A percentile compares a stretch with the other conserved stretches of the same genome.
phyloP scores from a whole-genome alignment of 2,797 vertebrate species.

The Leuciscus waleckii region DNA sequence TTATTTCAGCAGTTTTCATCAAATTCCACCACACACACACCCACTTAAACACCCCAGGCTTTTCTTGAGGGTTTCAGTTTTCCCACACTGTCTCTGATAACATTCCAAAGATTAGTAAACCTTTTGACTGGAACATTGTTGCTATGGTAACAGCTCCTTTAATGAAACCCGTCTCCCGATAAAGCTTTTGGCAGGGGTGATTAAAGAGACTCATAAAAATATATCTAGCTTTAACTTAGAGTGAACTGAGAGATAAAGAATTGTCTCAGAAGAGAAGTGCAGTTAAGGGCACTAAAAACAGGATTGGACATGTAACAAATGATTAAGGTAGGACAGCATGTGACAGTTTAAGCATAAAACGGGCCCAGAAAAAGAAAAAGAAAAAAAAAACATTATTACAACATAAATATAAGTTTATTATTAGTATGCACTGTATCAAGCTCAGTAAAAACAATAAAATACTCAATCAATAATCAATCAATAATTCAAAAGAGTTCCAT shows the following conservation, averaged over 20 bases:
- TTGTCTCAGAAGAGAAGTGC: neutral
- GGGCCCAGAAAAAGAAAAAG: neutral
- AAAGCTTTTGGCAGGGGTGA: conserved; percentile 46
- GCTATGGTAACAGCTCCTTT: conserved; percentile 63
- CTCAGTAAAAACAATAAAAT: neutral
- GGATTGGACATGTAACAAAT: neutral
- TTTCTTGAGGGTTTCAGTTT: conserved; percentile 37
- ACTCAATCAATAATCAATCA: neutral
- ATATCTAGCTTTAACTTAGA: conserved; percentile 18
- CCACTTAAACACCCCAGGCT: conserved; percentile 26
- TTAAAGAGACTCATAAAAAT: conserved; percentile 52
- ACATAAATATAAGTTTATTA: neutral
- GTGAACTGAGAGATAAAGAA: conserved; percentile 15
- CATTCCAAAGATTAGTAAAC: conserved; percentile 29
- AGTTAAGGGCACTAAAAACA: conserved; percentile 1
- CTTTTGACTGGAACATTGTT: conserved; percentile 57
- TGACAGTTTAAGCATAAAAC: neutral
- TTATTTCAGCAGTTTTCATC: conserved; percentile 31
- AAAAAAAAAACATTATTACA: neutral
- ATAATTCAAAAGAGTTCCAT: neutral
- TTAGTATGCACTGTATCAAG: neutral
- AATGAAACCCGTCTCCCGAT: conserved; percentile 54
- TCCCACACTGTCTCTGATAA: conserved; percentile 34
- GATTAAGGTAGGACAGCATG: neutral
- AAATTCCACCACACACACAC: conserved; percentile 24